Evolutionary conservation across 1,140 invertebrate species (phyloP), one percentile per base, ranked within the genome.

Genomic region (Cepaea nemoralis): DNA sequence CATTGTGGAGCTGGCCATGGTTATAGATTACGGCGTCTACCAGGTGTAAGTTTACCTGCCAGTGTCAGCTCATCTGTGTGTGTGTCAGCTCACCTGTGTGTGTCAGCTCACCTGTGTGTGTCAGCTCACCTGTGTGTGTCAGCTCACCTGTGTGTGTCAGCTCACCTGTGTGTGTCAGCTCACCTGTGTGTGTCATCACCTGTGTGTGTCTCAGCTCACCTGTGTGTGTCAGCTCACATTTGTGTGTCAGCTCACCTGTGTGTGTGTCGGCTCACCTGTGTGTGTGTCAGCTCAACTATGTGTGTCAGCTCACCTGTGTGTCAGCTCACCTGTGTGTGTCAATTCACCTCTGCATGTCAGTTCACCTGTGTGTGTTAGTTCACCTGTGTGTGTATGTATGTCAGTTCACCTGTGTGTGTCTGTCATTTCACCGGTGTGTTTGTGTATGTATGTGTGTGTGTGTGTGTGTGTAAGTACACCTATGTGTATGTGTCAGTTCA

Each of bases 11-110:
- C 40, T 79, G 14, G 19, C 66, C 10, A 27, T 79, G 35, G 77
- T 67, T n/a, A 48, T 79, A 24, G 59, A 69, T 37, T 69, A 42
- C 66, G 59, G 77, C 35, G 77, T 79, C 50, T 77, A 77, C 48
- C 31, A 45, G 22, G 63, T 67, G 59, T 79, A 35, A 79, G 66
- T 35, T 37, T 31, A 39, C 19, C 42, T 39, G 22, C 27, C n/a
- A n/a, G n/a, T n/a, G n/a, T n/a, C n/a, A n/a, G n/a, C n/a, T n/a
- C n/a, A 35, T 27, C 14, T 55, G 33, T 76, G 24, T 76, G 16
- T 69, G 31, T 69, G 35, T 14, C 50, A 55, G 24, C 14, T 33
- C 59, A 40, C 48, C 24, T 42, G 37, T 16, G 37, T 45, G 45
- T n/a, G n/a, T 6, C 12, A 22, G 73, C 24, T 24, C 48, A 45